Evolutionary conservation across 2,888 invertebrate genomes (phyloP).

Genomic region (Drosophila aldrichi): DNA sequence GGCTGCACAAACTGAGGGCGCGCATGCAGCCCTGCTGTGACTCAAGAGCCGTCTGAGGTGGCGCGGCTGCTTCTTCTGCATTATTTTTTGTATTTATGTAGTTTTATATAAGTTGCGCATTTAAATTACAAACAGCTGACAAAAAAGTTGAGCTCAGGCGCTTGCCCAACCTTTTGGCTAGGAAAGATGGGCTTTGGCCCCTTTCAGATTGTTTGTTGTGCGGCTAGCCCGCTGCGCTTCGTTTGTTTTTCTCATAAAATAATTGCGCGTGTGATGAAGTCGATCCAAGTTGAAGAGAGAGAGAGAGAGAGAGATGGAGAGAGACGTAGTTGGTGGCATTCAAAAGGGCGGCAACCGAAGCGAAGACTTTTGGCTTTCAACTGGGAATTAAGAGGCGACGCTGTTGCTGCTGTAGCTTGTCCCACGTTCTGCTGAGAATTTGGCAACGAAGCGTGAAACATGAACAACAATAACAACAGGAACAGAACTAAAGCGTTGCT

Average conservation of each 20-base stretch:
- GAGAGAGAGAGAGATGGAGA: background rate
- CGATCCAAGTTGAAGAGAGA: slow-evolving; percentile 38
- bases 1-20: slow-evolving; percentile 59
- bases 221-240: slow-evolving; percentile 61
- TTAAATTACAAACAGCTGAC: slow-evolving; percentile 79
- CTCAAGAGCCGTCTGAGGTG: slow-evolving; percentile 25
- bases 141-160: slow-evolving; percentile 60
- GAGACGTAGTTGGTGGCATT: background rate
- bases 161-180: slow-evolving; percentile 62
- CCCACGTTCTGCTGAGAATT: slow-evolving; percentile 74
- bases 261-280: slow-evolving; percentile 77
- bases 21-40: slow-evolving; percentile 12
- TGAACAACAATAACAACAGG: slow-evolving; percentile 44
- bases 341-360: slow-evolving; percentile 39
- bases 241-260: slow-evolving; percentile 76
- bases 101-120: slow-evolving; percentile 70
- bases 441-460: slow-evolving; percentile 80
- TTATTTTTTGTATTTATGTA: background rate
- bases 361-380: slow-evolving; percentile 67
- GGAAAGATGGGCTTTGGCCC: slow-evolving; percentile 9
- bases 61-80: slow-evolving; percentile 31
- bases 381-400: slow-evolving; percentile 58
- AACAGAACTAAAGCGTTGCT: background rate
- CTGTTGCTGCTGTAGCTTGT: slow-evolving; percentile 37
- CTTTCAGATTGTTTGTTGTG: slow-evolving; percentile 31